A percentile compares a stretch with the other conserved stretches of the same genome.
phyloP scores from a whole-genome alignment of 53 echinoderm and acorn worm species.

The Hippasteria phrygiana region DNA sequence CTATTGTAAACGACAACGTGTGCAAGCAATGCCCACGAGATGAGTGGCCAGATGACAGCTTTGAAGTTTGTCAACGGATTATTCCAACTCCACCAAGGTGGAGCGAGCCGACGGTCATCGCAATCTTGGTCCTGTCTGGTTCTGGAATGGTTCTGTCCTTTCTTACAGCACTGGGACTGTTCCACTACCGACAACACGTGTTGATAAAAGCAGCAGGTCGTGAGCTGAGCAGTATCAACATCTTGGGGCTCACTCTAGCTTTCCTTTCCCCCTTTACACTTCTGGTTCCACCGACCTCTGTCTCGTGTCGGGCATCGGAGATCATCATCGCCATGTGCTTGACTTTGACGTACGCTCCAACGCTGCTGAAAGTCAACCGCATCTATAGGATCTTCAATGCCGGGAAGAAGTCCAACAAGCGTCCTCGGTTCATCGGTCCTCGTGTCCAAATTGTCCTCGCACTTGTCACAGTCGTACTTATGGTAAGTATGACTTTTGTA shows the following conservation, averaged over 20 bases:
- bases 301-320: constrained; percentile 47
- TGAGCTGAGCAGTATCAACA: constrained; percentile 69
- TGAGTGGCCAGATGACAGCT: constrained; percentile 75
- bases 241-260: constrained; percentile 56
- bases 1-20: constrained; percentile 51
- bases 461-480: not conserved
- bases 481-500: constrained; percentile 10
- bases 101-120: constrained; percentile 65
- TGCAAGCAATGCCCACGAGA: constrained; percentile 70
- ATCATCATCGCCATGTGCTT: constrained; percentile 55
- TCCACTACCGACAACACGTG: constrained; percentile 41
- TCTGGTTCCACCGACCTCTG: constrained; percentile 42
- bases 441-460: constrained; percentile 33
- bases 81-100: constrained; percentile 62
- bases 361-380: constrained; percentile 63
- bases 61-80: constrained; percentile 65
- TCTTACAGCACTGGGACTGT: constrained; percentile 34
- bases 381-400: constrained; percentile 67
- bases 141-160: constrained; percentile 55
- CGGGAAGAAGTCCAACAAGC: constrained; percentile 67
- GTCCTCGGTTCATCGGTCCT: constrained; percentile 57
- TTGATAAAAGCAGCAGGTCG: constrained; percentile 67
- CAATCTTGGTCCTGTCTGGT: constrained; percentile 49
- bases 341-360: constrained; percentile 68
- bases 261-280: constrained; percentile 48